Conservation (phyloP, 1,140 invertebrate genomes). For the Laodelphax striatellus region DNA sequence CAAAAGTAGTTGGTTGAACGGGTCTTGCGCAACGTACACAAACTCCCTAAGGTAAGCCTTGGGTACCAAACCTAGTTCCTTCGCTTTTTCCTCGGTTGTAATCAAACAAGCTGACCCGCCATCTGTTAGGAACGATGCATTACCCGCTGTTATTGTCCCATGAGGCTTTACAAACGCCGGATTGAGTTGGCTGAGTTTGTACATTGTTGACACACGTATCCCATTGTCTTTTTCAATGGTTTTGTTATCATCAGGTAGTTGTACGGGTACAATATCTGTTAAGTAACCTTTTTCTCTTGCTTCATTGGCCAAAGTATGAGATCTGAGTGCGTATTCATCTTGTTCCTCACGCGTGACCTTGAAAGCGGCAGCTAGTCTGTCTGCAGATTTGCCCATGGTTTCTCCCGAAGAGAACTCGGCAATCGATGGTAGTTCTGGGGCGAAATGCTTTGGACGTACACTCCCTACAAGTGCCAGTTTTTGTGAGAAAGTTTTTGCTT, state of each 20-base stretch:
- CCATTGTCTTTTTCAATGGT: slow-evolving; percentile 86
- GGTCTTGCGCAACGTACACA: slow-evolving; percentile 91
- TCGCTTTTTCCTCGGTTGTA: slow-evolving; percentile 80
- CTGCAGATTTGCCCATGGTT: slow-evolving; percentile 95
- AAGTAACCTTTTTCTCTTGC: slow-evolving; percentile 80
- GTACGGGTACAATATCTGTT: slow-evolving; percentile 67
- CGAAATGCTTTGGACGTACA: slow-evolving; percentile 56
- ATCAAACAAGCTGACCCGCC: slow-evolving; percentile 93
- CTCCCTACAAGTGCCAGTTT: slow-evolving; percentile 58
- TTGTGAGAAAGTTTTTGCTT: slow-evolving; percentile 76
- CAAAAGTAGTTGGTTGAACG: slow-evolving; percentile 88
- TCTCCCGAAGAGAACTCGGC: slow-evolving; percentile 95
- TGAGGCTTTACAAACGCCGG: slow-evolving; percentile 97
- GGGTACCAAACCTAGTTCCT: slow-evolving; percentile 67
- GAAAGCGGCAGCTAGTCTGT: slow-evolving; percentile 89
- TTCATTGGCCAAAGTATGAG: slow-evolving; percentile 76
- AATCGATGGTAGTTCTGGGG: slow-evolving; percentile 85
- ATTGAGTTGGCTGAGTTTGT: slow-evolving; percentile 80
- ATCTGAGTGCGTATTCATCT: slow-evolving; percentile 88
- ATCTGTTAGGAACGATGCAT: slow-evolving; percentile 92
- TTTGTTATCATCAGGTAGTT: slow-evolving; percentile 59
- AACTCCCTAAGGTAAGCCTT: slow-evolving; percentile 82
- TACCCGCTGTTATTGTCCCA: slow-evolving; percentile 94
- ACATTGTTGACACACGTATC: slow-evolving; percentile 78
- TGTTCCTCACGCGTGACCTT: slow-evolving; percentile 74